Conservation (phyloP, 2,888 invertebrate genomes). For the Melangyna quadrimaculata region DNA sequence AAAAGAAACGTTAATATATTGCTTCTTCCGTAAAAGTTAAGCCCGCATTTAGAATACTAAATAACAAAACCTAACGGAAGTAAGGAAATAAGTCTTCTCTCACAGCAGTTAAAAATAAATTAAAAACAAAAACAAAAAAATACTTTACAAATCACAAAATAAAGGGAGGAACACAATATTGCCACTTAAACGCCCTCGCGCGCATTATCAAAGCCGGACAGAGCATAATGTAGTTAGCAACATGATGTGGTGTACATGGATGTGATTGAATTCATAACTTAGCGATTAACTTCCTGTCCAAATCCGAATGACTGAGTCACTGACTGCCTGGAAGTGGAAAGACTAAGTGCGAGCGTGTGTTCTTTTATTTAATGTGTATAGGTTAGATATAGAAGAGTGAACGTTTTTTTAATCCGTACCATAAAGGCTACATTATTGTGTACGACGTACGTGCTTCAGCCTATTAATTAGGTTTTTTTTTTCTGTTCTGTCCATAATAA, state of each 20-base stretch:
- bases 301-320: not conserved
- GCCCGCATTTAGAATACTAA: slow-evolving; percentile 14
- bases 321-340: not conserved
- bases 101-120: slow-evolving; percentile 16
- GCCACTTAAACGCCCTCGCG: slow-evolving; percentile 56
- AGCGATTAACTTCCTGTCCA: slow-evolving; percentile 67
- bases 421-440: too few species aligned
- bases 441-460: slow-evolving; percentile 58
- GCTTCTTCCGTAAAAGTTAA: not conserved
- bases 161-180: slow-evolving; percentile 39
- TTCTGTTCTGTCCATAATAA: slow-evolving; percentile 1
- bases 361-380: not conserved
- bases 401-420: slow-evolving; percentile 42
- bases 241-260: not conserved
- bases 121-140: not conserved
- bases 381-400: not conserved
- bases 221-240: slow-evolving; percentile 13
- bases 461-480: slow-evolving; percentile 54
- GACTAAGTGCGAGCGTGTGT: slow-evolving; percentile 7
- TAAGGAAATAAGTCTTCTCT: slow-evolving; percentile 3
- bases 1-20: not conserved
- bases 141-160: slow-evolving; percentile 10
- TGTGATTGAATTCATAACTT: slow-evolving; percentile 68
- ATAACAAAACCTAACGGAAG: slow-evolving; percentile 1
- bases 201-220: slow-evolving; percentile 44